Evolutionary conservation across 2,113 vertebrate genomes (phyloP).

Genomic region (Xiphophorus hellerii): DNA sequence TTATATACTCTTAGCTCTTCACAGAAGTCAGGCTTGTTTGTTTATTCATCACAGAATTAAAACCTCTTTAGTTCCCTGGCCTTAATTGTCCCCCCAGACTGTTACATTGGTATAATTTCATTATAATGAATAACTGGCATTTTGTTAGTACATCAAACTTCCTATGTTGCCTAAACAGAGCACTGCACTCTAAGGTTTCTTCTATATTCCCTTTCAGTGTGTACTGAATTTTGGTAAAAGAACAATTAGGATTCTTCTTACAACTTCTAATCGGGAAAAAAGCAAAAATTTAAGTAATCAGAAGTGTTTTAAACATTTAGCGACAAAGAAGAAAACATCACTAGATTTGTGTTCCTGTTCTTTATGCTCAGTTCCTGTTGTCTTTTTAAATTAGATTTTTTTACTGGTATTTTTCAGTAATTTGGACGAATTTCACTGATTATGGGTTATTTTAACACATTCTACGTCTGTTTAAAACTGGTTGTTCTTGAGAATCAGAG

Average conservation of each 20-base stretch:
- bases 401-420: neutral
- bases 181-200: neutral
- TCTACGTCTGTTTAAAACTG: neutral
- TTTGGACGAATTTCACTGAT: neutral
- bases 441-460: neutral
- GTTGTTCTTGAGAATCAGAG: neutral
- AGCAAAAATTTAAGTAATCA: neutral
- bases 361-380: no score
- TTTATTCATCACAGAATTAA: neutral
- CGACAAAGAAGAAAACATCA: neutral
- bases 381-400: neutral
- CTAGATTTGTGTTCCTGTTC: neutral
- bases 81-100: no score
- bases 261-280: neutral
- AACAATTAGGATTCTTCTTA: neutral
- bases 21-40: neutral
- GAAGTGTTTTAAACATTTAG: no score
- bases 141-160: neutral
- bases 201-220: neutral
- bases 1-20: neutral
- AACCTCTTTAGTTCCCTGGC: no score
- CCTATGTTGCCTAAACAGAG: neutral
- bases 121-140: neutral
- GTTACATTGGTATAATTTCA: neutral
- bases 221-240: neutral